These are phyloP conservation scores for Terrapene triunguis DNA, from an alignment of 2,113 vertebrate species.

Conservation along the genomic window DNA sequence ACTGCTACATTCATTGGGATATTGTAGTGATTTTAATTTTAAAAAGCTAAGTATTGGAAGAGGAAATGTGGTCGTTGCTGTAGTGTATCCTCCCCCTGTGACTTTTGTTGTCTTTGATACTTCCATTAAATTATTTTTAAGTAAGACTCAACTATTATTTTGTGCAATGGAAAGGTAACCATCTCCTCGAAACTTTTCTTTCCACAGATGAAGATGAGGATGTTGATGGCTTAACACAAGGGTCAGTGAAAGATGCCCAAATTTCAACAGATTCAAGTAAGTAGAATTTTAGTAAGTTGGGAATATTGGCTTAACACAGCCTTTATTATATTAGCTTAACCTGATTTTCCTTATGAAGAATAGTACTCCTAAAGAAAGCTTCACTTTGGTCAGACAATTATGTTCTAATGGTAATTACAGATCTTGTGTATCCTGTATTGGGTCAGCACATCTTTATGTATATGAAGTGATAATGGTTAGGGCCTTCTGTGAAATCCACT, in stretches of 20 bases:
- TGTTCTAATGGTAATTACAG: background rate
- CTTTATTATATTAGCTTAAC: background rate
- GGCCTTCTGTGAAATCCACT: background rate
- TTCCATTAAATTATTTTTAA: background rate
- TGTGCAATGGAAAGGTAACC: background rate
- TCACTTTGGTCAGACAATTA: background rate
- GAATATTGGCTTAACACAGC: background rate
- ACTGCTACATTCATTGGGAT: background rate
- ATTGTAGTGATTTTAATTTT: background rate
- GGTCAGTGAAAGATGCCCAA: conserved; percentile 80
- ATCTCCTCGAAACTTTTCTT: conserved; percentile 3
- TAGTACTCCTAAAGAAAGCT: background rate
- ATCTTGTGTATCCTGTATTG: background rate
- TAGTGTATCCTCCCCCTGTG: background rate
- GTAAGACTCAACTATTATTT: background rate
- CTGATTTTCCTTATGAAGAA: background rate
- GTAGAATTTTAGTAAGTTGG: conserved; percentile 9
- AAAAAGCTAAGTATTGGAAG: background rate
- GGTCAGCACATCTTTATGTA: background rate
- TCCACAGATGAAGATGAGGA: conserved; percentile 85
- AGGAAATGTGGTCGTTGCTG: background rate
- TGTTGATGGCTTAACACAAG: conserved; percentile 57
- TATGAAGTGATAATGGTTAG: background rate
- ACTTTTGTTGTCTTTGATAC: background rate
- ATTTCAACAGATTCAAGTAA: conserved; percentile 87